These are phyloP conservation scores for Molanna angustata DNA, from an alignment of 2,888 invertebrate species.

Conservation along the genomic window DNA sequence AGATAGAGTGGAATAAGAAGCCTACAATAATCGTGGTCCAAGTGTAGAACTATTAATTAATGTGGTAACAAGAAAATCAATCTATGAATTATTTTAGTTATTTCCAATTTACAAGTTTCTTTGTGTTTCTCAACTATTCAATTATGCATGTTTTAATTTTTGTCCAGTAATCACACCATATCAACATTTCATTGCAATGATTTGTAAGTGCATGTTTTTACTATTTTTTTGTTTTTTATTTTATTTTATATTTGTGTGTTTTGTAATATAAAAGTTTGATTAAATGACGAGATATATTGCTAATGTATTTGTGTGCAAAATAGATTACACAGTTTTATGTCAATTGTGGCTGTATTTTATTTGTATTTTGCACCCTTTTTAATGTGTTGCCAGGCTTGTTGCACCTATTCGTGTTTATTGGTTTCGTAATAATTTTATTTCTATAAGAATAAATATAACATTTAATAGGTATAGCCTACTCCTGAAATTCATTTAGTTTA, in stretches of 20 bases:
- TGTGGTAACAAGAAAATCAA: too few relatives aligned
- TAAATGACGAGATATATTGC: constrained; percentile 40
- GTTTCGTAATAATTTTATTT: too few relatives aligned
- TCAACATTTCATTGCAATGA: constrained; percentile 45
- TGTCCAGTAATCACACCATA: constrained; percentile 45
- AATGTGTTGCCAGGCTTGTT: background rate
- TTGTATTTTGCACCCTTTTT: constrained; percentile 29
- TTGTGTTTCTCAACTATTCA: too few relatives aligned
- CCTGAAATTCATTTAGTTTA: too few relatives aligned
- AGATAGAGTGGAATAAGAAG: too few relatives aligned
- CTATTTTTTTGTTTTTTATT: constrained; percentile 28
- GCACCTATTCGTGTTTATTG: too few relatives aligned
- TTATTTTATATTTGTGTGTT: constrained; percentile 35
- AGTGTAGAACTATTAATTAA: too few relatives aligned
- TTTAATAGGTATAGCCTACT: too few relatives aligned
- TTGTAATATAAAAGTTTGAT: constrained; percentile 7
- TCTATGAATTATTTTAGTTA: too few relatives aligned
- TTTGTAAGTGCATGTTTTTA: constrained; percentile 54
- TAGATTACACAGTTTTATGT: constrained; percentile 52
- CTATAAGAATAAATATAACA: too few relatives aligned
- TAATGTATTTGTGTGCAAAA: constrained; percentile 53
- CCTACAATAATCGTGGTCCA: too few relatives aligned
- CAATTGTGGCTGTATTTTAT: constrained; percentile 47
- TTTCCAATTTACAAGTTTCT: too few relatives aligned
- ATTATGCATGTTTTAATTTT: constrained; percentile 24